phyloP scores from a whole-genome alignment of 2,888 invertebrate genomes.

The Achlya flavicornis region DNA sequence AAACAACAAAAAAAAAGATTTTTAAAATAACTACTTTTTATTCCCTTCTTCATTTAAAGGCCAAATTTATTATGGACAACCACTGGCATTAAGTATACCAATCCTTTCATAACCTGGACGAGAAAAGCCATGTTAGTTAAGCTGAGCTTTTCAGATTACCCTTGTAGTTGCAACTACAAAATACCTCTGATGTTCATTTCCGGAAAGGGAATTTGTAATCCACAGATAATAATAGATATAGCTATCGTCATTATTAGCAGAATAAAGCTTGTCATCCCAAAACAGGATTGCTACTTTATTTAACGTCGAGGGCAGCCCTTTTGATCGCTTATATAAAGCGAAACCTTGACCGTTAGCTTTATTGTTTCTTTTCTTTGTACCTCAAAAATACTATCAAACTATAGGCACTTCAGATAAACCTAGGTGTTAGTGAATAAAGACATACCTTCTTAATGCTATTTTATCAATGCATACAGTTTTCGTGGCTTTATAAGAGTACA shows the following conservation, averaged over 20 bases:
- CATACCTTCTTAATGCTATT: no score
- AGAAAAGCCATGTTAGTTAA: background rate
- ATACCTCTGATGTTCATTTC: background rate
- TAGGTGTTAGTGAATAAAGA: background rate
- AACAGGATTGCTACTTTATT: background rate
- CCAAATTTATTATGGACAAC: no score
- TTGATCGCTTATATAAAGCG: conserved; percentile 4
- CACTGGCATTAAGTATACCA: no score
- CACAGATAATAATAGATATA: background rate
- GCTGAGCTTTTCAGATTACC: background rate
- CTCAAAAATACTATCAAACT: background rate
- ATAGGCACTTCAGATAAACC: background rate
- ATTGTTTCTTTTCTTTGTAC: conserved; percentile 2
- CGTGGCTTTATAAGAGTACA: no score
- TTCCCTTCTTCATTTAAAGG: no score
- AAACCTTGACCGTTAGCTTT: background rate
- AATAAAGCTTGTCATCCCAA: background rate
- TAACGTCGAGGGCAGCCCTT: background rate
- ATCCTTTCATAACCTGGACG: no score
- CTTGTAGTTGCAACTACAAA: background rate
- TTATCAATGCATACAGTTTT: no score
- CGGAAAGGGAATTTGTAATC: background rate
- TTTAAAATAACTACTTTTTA: no score
- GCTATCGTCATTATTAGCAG: background rate
- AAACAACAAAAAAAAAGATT: no score